These are phyloP conservation scores for Passer montanus DNA, from an alignment of 2,113 vertebrate genomes.

Conservation along the genomic window DNA sequence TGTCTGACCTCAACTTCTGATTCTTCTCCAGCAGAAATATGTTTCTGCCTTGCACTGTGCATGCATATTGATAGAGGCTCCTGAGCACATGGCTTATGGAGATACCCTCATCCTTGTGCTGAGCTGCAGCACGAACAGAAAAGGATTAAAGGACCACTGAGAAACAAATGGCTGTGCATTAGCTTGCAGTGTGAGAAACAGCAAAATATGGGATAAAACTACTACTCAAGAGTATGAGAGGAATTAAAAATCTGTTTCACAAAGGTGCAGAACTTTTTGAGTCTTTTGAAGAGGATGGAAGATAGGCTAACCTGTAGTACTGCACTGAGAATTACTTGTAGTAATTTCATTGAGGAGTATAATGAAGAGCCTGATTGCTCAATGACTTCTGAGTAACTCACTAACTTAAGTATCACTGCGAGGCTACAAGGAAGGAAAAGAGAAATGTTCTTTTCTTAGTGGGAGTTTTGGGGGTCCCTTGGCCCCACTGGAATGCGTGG, in stretches of 20 bases:
- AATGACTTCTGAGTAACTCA: not conserved
- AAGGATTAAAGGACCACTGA: constrained; percentile 24
- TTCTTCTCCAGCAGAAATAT: constrained; percentile 36
- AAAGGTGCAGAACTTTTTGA: not conserved
- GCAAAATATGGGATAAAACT: constrained; percentile 9
- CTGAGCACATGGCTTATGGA: not conserved
- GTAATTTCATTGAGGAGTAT: not conserved
- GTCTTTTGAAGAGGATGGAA: not conserved
- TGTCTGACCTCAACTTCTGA: constrained; percentile 29
- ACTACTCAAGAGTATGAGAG: not conserved
- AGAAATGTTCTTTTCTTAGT: not conserved
- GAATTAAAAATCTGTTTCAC: constrained; percentile 31
- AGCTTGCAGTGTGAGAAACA: not conserved
- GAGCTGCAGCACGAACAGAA: not conserved
- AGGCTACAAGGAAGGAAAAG: not conserved
- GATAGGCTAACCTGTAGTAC: not conserved
- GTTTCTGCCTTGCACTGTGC: not conserved
- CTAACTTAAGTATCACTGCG: not conserved
- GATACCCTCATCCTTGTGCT: not conserved
- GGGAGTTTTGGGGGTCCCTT: not conserved
- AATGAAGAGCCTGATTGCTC: not conserved
- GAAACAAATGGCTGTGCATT: not conserved
- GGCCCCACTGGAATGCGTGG: rapidly evolving
- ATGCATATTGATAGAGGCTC: constrained; percentile 23
- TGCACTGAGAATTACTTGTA: not conserved